phyloP scores from a whole-genome alignment of 2,113 vertebrate species.

The Apistogramma diplotaenia region DNA sequence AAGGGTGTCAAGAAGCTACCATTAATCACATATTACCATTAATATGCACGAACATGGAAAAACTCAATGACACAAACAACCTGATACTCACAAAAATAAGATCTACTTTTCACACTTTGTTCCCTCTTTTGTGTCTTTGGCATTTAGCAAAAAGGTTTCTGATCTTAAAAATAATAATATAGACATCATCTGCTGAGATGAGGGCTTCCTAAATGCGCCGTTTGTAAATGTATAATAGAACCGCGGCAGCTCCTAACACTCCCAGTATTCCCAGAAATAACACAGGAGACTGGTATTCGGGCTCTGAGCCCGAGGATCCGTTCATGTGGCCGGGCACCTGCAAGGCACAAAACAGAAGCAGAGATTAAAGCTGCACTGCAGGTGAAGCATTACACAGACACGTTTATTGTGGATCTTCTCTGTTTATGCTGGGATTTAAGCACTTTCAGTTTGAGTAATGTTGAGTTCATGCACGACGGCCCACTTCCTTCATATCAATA shows the following conservation, averaged over 20 bases:
- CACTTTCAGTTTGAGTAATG: too few species aligned
- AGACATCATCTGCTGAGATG: slow-evolving; percentile 18
- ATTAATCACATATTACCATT: slow-evolving; percentile 17
- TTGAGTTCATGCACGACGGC: too few species aligned
- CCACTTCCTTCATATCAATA: too few species aligned
- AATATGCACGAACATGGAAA: slow-evolving; percentile 5
- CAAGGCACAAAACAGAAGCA: neutral
- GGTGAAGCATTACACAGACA: neutral
- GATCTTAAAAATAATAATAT: slow-evolving; percentile 42
- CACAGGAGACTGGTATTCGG: slow-evolving; percentile 25
- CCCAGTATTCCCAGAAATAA: slow-evolving; percentile 29
- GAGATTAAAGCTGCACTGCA: neutral
- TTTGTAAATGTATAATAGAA: slow-evolving; percentile 46
- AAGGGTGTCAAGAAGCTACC: slow-evolving; percentile 39
- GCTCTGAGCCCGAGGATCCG: slow-evolving; percentile 43
- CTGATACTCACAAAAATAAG: slow-evolving; percentile 30
- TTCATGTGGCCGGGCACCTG: slow-evolving; percentile 54
- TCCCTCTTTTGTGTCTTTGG: slow-evolving; percentile 54
- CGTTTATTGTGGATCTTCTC: neutral
- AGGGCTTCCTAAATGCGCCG: slow-evolving; percentile 22
- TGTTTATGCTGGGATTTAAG: too few species aligned
- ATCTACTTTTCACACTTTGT: slow-evolving; percentile 28
- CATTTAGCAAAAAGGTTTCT: slow-evolving; percentile 48
- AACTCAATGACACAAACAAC: slow-evolving; percentile 20
- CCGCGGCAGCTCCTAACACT: slow-evolving; percentile 10